These are phyloP conservation scores for Lordiphosa stackelbergi DNA, from an alignment of 1,140 invertebrate genomes.

Conservation along the genomic window DNA sequence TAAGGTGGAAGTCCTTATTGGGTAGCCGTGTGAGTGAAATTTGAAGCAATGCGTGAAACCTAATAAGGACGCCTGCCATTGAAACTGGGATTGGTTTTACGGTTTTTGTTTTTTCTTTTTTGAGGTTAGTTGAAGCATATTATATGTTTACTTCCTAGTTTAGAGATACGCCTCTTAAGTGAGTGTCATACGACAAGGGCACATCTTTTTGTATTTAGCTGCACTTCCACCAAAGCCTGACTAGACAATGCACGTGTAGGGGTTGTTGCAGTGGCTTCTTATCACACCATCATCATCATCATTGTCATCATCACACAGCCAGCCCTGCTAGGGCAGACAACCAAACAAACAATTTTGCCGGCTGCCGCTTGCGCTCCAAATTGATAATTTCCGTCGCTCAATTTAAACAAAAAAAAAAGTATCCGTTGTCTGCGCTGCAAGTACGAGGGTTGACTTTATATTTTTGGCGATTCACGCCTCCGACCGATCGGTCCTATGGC, in stretches of 20 bases:
- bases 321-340: conserved; percentile 26
- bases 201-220: conserved; percentile 10
- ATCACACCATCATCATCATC: conserved; percentile 45
- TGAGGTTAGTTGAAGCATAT: conserved; percentile 40
- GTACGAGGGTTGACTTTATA: too few species aligned
- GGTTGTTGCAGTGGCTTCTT: conserved; percentile 38
- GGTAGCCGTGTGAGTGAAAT: conserved; percentile 8
- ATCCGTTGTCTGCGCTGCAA: too few species aligned
- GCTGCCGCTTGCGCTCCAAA: conserved; percentile 56
- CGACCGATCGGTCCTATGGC: too few species aligned
- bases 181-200: conserved; percentile 54
- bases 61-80: not conserved
- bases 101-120: not conserved
- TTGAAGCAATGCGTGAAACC: conserved; percentile 9
- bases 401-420: conserved; percentile 48
- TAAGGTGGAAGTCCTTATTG: conserved; percentile 40
- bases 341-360: conserved; percentile 33
- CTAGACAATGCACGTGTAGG: conserved; percentile 38
- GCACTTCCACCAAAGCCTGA: conserved; percentile 11
- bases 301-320: conserved; percentile 30
- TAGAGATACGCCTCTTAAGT: not conserved
- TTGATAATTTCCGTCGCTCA: conserved; percentile 67
- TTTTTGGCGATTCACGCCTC: too few species aligned
- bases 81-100: conserved; percentile 14
- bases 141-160: not conserved